Evolutionary conservation across 2,113 vertebrate genomes (phyloP).

Genomic region (Gambusia holbrooki): DNA sequence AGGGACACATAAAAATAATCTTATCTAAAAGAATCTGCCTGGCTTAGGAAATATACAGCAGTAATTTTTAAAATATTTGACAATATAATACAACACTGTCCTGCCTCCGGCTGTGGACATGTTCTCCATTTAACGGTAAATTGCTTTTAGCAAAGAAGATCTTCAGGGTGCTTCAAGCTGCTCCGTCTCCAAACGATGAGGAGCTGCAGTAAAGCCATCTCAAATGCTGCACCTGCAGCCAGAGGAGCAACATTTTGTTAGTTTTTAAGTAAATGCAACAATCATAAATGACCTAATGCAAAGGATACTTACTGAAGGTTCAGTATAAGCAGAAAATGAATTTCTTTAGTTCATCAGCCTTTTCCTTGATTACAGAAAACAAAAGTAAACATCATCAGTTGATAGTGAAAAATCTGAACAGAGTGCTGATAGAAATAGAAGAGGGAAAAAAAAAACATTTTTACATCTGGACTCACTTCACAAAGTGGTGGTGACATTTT

Average conservation of each 20-base stretch:
- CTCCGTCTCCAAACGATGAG: not conserved
- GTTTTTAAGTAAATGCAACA: not conserved
- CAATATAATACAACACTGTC: constrained; percentile 24
- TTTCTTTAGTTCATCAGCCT: constrained; percentile 11
- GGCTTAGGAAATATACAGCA: not conserved
- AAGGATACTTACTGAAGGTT: constrained; percentile 9
- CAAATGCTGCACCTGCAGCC: constrained; percentile 18
- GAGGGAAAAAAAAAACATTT: not conserved
- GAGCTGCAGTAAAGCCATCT: not conserved
- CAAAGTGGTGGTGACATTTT: constrained; percentile 78
- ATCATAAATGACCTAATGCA: not conserved
- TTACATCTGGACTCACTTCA: constrained; percentile 65
- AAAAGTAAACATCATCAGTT: not conserved
- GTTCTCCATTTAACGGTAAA: not conserved
- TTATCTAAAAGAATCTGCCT: too few relatives aligned
- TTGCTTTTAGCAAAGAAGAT: constrained; percentile 4
- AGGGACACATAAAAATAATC: not conserved
- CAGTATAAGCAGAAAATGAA: not conserved
- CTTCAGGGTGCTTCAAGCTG: not conserved
- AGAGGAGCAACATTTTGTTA: not conserved
- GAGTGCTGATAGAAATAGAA: not conserved
- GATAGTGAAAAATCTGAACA: not conserved
- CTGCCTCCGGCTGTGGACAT: not conserved
- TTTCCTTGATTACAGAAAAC: constrained; percentile 37
- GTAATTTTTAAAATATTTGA: not conserved